Base-by-base conservation (phyloP, 2,797 vertebrate species). In the Syngnathus acus region DNA sequence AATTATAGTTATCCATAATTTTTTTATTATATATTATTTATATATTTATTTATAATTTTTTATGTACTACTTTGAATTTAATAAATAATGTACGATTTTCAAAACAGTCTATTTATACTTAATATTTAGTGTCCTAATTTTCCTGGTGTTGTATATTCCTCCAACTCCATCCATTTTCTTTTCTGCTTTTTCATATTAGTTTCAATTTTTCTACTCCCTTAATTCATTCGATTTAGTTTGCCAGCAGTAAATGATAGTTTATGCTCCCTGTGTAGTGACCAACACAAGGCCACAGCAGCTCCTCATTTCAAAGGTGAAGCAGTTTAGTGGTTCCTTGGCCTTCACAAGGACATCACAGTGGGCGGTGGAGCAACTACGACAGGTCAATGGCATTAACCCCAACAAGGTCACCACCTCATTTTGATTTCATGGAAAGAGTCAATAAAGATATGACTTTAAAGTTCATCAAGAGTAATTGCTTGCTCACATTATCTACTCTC, bases 231-330 rank as follows among this genome's bases (percentile, higher is more conserved):
- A 32, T 32, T 32, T 55, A 11, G 32, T 13, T 32, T 37, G 9
- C 16, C 54, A 16, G 4, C 54, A 32, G 23, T n/a, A 23, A 42
- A 26, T 1, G 23, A 11, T 47, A 17, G 39, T 77, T 19, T 75
- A 17, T 39, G 7, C 48, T 51, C 1, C 50, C 62, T 39, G 9
- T 69, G 63, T n/a, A 97, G 95, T 96, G 82, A 94, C 93, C 0
- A 96, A 95, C 83, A 92, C 89, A 77, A 93, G 85, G 68, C 95
- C 95, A 23, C 72, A 89, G 58, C 92, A 95, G 80, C 93, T 94
- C 0, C 91, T 92, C 70, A 93, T 98, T 70, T 96, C 95, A 0
- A 98, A 98, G 79, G 94, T 98, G 74, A 98, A 98, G 76, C 92
- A 87, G 51, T 97, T 93, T 84, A 91, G 90, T 73, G 94, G 91